Percentiles rank a stretch among this genome's conserved stretches.
These are phyloP conservation scores for Bostrychus sinensis DNA, from an alignment of 2,113 vertebrate genomes.

Conservation along the genomic window DNA sequence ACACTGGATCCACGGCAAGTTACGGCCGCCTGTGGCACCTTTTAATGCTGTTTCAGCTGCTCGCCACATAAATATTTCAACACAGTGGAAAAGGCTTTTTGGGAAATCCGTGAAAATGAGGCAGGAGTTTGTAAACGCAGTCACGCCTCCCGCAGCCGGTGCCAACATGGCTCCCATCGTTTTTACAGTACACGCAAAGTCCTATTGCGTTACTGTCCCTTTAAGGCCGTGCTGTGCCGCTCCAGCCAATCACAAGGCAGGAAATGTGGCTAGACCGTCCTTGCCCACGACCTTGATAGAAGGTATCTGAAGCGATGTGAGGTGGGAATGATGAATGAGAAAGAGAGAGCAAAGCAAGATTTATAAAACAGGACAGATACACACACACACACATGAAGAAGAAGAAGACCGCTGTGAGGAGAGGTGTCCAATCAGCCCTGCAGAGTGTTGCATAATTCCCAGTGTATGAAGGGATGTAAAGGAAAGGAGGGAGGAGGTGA, in stretches of 20 bases:
- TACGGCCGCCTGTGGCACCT: neutral
- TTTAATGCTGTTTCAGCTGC: neutral
- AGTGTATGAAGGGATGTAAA: constrained; percentile 38
- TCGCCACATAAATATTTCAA: constrained; percentile 35
- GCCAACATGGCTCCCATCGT: constrained; percentile 39
- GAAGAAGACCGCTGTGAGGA: constrained; percentile 3
- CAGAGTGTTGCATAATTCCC: constrained; percentile 66
- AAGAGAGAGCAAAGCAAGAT: constrained; percentile 16
- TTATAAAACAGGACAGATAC: constrained; percentile 18
- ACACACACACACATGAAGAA: neutral
- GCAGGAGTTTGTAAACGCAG: constrained; percentile 15
- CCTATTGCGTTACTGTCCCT: constrained; percentile 53
- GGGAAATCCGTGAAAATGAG: constrained; percentile 17
- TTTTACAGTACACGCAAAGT: neutral
- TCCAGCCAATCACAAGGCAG: constrained; percentile 60
- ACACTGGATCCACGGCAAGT: neutral
- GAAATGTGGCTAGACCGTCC: constrained; percentile 55
- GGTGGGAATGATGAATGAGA: constrained; percentile 30
- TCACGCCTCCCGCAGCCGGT: constrained; percentile 20
- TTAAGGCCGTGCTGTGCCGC: constrained; percentile 56
- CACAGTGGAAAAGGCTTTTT: constrained; percentile 11
- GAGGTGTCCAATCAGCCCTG: constrained; percentile 26
- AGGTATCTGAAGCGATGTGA: constrained; percentile 24
- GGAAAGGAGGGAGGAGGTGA: constrained; percentile 24
- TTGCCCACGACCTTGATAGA: constrained; percentile 73